Base-by-base conservation (phyloP, 2,797 vertebrate species). In the Amazona finschi region DNA sequence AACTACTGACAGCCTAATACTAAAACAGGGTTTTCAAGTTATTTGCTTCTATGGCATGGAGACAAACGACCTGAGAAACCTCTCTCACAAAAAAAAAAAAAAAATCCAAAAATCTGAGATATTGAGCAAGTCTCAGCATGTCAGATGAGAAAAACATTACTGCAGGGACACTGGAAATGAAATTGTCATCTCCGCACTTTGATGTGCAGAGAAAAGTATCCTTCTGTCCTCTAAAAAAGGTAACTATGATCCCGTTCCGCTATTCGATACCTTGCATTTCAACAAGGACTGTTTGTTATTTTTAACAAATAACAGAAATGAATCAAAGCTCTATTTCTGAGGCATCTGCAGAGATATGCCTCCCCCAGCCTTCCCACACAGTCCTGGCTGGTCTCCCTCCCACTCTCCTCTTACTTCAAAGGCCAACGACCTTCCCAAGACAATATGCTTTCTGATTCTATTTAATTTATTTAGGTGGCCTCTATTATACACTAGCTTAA, bases 301-400 rank as follows among this genome's bases (percentile, higher is more conserved):
- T 89, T 91, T 55, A 76, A 87, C 49, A 74, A 93, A 55, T 57
- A 75, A 70, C 79, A 90, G 66, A 83, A 86, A 87, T 91, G 92
- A 90, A 87, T 77, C 61, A 78, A 87, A 91, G 72, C 57, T 74
- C 76, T 83, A 31, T 30, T 87, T 94, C 89, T 76, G 79, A 89
- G 28, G 61, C 33, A 21, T 62, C 66, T 84, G 44, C 71, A 88
- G 76, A 55, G 70, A 33, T 31, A 8, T 41, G 47, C 55, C 81
- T 67, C 62, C 39, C 36, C 49, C 12, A 31, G 41, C 44, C 44
- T 31, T 41, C 28, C 76, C 20, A 3, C 49, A 65, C 52, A 38
- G 46, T 9, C 71, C 52, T 66, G 70, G 44, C 61, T 79, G 47
- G 72, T 66, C 57, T 90, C 77, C 73, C 73, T 78, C 39, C 71